phyloP scores from a whole-genome alignment of 2,888 invertebrate genomes.

The Schizaphis graminum region DNA sequence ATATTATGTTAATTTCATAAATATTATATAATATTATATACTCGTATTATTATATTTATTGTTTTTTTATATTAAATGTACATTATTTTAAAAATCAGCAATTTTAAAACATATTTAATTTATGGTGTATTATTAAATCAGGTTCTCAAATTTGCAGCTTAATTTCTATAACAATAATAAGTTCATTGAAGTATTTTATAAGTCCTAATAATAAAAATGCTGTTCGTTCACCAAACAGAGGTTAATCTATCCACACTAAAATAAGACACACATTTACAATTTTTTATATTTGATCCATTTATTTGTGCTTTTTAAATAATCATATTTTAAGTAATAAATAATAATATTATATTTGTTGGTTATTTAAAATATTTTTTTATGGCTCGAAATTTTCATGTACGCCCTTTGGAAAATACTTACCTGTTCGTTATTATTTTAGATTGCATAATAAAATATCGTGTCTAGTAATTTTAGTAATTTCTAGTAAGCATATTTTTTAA shows the following conservation, averaged over 20 bases:
- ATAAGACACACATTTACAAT: neutral
- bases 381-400: neutral
- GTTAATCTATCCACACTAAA: neutral
- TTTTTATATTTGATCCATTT: neutral
- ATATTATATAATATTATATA: too few species aligned
- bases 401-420: neutral
- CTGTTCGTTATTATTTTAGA: neutral
- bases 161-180: neutral
- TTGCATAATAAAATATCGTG: neutral
- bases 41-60: neutral
- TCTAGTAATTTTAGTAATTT: neutral
- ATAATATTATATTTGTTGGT: neutral
- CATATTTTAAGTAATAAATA: neutral
- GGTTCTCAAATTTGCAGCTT: neutral
- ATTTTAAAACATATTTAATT: neutral
- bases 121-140: neutral
- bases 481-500: neutral
- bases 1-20: too few species aligned
- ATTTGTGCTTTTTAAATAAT: neutral
- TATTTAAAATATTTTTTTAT: neutral
- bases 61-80: neutral
- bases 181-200: neutral
- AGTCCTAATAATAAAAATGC: neutral
- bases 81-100: neutral
- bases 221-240: neutral